Percentiles rank a stretch among this genome's conserved stretches.
Evolutionary conservation across 2,113 vertebrate species (phyloP).

Genomic region (Agelaius phoeniceus): DNA sequence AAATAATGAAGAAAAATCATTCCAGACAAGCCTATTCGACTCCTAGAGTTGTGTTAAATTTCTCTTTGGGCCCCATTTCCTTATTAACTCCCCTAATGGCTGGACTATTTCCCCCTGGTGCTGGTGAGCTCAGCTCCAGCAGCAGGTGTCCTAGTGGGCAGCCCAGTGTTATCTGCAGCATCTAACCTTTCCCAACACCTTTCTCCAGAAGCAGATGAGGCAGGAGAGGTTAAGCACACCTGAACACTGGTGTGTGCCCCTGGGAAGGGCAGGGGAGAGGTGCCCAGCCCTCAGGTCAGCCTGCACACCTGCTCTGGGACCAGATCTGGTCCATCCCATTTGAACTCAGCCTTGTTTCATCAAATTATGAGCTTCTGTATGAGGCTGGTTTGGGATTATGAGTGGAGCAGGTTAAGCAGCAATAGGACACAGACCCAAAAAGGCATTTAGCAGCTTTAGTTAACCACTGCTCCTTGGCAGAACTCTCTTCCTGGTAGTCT

Average conservation of each 20-base stretch:
- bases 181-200: neutral
- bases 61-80: neutral
- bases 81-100: neutral
- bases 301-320: neutral
- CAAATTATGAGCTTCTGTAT: neutral
- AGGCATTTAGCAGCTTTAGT: neutral
- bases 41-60: neutral
- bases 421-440: neutral
- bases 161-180: neutral
- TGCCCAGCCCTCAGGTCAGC: neutral
- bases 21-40: neutral
- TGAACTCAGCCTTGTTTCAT: neutral
- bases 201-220: neutral
- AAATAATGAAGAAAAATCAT: neutral
- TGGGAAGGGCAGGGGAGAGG: neutral
- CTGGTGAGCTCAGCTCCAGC: neutral
- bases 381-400: neutral
- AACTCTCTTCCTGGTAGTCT: too few species aligned
- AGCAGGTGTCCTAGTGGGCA: neutral
- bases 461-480: neutral
- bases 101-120: neutral
- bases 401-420: neutral
- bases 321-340: neutral
- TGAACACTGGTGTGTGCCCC: neutral
- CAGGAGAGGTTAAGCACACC: conserved; percentile 26